Conservation (phyloP, 2,888 invertebrate genomes). For the Pristionchus maxplancki region DNA sequence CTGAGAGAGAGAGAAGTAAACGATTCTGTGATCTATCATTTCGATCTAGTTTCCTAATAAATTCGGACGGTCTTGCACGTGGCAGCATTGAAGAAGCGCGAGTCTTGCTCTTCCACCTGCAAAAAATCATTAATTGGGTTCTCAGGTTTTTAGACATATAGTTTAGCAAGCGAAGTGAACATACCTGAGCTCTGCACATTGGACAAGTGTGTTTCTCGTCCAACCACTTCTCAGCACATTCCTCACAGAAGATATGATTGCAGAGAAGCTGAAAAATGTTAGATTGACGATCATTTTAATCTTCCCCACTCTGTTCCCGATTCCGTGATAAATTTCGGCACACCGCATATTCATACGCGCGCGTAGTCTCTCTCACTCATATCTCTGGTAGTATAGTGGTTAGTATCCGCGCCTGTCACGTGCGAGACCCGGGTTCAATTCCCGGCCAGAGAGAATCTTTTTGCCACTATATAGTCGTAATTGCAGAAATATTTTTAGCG, state of each 20-base stretch:
- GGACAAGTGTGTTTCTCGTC: slow-evolving; percentile 71
- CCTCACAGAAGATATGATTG: slow-evolving; percentile 70
- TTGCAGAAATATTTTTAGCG: too few relatives aligned
- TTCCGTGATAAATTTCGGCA: too few relatives aligned
- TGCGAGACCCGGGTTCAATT: slow-evolving; percentile 71
- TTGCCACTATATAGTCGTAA: too few relatives aligned
- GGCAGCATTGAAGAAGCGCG: slow-evolving; percentile 33
- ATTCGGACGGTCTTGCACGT: slow-evolving; percentile 49
- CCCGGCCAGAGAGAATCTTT: slow-evolving; percentile 66
- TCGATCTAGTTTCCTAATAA: slow-evolving; percentile 35
- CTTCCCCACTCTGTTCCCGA: too few relatives aligned
- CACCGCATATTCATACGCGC: too few relatives aligned
- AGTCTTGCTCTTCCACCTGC: slow-evolving; percentile 51
- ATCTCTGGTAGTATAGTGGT: slow-evolving; percentile 36
- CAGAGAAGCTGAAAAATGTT: slow-evolving; percentile 66
- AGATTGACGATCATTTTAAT: too few relatives aligned
- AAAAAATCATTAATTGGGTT: too few relatives aligned
- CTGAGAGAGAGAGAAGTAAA: neutral
- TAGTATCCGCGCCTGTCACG: slow-evolving; percentile 70
- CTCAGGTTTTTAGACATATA: too few relatives aligned
- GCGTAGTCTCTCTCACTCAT: too few relatives aligned
- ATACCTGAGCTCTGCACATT: slow-evolving; percentile 67
- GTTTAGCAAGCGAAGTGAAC: neutral
- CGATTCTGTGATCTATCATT: neutral
- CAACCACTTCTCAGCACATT: slow-evolving; percentile 72